phyloP scores from a whole-genome alignment of 2,888 invertebrate species.

The Hydroisotoma schaefferi region DNA sequence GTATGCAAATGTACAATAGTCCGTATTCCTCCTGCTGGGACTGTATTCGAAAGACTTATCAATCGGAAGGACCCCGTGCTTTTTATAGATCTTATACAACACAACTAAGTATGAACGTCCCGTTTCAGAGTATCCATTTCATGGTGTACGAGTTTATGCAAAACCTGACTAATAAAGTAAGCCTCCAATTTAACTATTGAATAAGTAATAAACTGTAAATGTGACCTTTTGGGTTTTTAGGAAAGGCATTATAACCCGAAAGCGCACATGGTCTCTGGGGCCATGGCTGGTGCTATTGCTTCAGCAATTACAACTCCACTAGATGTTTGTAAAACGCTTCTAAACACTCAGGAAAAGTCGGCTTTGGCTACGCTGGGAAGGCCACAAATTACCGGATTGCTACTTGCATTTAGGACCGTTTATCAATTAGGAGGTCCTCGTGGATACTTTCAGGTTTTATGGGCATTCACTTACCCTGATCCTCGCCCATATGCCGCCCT shows the following conservation, averaged over 20 bases:
- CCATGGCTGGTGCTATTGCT: slow-evolving; percentile 76
- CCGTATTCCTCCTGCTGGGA: slow-evolving; percentile 83
- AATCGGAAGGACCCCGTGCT: slow-evolving; percentile 75
- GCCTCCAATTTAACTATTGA: neutral
- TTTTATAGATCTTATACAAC: slow-evolving; percentile 93
- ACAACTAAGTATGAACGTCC: slow-evolving; percentile 95
- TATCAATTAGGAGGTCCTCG: slow-evolving; percentile 71
- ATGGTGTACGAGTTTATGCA: slow-evolving; percentile 76
- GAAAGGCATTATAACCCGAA: slow-evolving; percentile 80
- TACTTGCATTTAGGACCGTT: slow-evolving; percentile 70
- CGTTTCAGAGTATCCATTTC: slow-evolving; percentile 93
- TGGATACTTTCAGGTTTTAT: slow-evolving; percentile 76
- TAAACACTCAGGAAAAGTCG: slow-evolving; percentile 72
- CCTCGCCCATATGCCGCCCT: too few species aligned
- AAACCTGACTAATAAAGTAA: slow-evolving; percentile 51
- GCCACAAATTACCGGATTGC: slow-evolving; percentile 66
- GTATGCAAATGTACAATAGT: slow-evolving; percentile 96
- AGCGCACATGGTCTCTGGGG: slow-evolving; percentile 82
- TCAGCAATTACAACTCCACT: slow-evolving; percentile 92
- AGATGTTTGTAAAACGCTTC: slow-evolving; percentile 93
- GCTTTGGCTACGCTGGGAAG: slow-evolving; percentile 49
- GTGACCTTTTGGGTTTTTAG: too few species aligned
- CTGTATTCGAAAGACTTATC: slow-evolving; percentile 75
- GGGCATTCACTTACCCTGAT: too few species aligned
- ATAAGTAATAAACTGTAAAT: neutral